phyloP scores from a whole-genome alignment of 2,888 invertebrate species.

The Molorchus minor region DNA sequence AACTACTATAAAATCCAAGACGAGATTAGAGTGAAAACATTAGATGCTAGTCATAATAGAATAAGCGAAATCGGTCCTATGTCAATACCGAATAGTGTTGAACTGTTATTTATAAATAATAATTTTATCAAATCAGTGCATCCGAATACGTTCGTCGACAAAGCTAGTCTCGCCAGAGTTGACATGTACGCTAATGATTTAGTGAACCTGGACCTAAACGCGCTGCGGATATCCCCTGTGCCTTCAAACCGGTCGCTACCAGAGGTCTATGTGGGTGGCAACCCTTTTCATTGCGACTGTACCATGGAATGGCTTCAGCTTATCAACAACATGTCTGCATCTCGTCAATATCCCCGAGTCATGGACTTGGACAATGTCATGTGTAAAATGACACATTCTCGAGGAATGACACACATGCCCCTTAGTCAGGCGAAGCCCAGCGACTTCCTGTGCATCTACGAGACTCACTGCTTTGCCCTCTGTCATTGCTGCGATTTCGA shows the following conservation, averaged over 20 bases:
- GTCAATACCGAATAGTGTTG: conserved; percentile 88
- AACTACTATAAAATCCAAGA: conserved; percentile 89
- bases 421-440: conserved; percentile 79
- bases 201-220: conserved; percentile 82
- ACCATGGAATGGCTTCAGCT: conserved; percentile 95
- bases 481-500: conserved; percentile 97
- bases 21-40: conserved; percentile 81
- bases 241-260: conserved; percentile 79
- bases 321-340: conserved; percentile 85
- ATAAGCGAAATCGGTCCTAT: conserved; percentile 84
- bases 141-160: conserved; percentile 87
- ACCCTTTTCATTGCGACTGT: conserved; percentile 95
- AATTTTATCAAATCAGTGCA: conserved; percentile 84
- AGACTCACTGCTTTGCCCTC: conserved; percentile 91
- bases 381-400: conserved; percentile 86
- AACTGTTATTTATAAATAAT: conserved; percentile 88
- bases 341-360: conserved; percentile 85
- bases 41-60: conserved; percentile 91
- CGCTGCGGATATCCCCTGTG: conserved; percentile 79
- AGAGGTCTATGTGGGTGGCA: conserved; percentile 90
- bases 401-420: conserved; percentile 81
- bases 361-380: conserved; percentile 89
- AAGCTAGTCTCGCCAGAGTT: conserved; percentile 83
- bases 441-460: conserved; percentile 92
- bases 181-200: conserved; percentile 91